Conservation (phyloP, 2,888 invertebrate genomes). For the Nebria salina region DNA sequence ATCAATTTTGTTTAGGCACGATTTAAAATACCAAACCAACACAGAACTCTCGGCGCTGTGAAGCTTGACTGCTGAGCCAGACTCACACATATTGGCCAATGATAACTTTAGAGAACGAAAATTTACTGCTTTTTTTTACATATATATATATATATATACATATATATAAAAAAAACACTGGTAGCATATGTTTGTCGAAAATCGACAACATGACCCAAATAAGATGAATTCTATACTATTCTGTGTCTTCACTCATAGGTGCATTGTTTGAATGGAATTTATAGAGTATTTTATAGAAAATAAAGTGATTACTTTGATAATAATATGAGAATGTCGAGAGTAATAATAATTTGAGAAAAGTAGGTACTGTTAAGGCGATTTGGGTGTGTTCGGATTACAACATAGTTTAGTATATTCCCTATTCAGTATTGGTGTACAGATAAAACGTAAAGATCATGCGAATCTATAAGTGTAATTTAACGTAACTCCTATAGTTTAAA, state of each 20-base stretch:
- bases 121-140: not conserved
- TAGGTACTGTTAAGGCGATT: not conserved
- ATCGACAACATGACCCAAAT: no score
- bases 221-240: no score
- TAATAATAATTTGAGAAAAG: not conserved
- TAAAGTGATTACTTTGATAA: not conserved
- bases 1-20: slow-evolving; percentile 31
- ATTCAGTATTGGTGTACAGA: not conserved
- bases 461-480: not conserved
- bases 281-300: no score
- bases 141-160: not conserved
- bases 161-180: not conserved
- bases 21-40: slow-evolving; percentile 34
- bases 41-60: not conserved
- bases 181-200: not conserved
- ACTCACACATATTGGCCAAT: not conserved
- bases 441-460: not conserved
- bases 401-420: not conserved
- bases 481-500: not conserved
- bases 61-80: not conserved
- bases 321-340: not conserved
- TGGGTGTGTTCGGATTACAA: not conserved
- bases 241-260: no score
- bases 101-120: not conserved
- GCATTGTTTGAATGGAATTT: no score